Evolutionary conservation across 2,113 vertebrate species (phyloP).

Genomic region (Hiodon tergisus): DNA sequence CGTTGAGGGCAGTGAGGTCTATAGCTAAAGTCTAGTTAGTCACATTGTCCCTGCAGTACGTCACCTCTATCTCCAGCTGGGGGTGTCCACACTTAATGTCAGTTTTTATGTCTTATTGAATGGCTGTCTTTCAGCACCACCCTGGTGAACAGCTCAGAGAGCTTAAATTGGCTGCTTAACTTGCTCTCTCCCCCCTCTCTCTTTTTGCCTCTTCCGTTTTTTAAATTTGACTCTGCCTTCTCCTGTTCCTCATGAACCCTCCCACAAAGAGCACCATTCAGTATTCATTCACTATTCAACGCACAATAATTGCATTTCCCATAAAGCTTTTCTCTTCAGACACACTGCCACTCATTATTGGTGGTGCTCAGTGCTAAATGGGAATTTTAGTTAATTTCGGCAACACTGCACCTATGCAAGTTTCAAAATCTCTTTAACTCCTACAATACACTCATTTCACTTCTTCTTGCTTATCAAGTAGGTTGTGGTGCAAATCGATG

Average conservation of each 20-base stretch:
- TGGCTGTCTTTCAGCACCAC: conserved; percentile 18
- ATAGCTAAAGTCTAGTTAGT: background rate
- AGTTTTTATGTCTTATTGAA: conserved; percentile 21
- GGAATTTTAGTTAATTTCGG: background rate
- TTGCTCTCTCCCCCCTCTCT: background rate
- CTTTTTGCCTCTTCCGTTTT: conserved; percentile 17
- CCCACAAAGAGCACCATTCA: conserved; percentile 10
- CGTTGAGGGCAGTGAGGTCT: background rate
- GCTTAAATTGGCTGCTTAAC: conserved; percentile 33
- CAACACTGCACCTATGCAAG: background rate
- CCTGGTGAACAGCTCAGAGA: conserved; percentile 18
- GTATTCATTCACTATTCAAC: conserved; percentile 5
- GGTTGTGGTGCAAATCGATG: background rate
- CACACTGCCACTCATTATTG: background rate
- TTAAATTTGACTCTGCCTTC: background rate
- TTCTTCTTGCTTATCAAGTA: background rate
- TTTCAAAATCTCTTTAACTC: background rate
- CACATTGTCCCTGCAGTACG: background rate
- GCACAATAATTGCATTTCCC: conserved; percentile 16
- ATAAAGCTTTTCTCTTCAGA: background rate
- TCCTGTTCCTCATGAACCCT: conserved; percentile 7
- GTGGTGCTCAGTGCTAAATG: background rate
- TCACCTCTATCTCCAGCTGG: background rate
- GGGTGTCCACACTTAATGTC: background rate
- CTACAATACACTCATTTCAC: background rate